These are phyloP conservation scores for Cettia cetti DNA, from an alignment of 2,113 vertebrate species.

Conservation along the genomic window DNA sequence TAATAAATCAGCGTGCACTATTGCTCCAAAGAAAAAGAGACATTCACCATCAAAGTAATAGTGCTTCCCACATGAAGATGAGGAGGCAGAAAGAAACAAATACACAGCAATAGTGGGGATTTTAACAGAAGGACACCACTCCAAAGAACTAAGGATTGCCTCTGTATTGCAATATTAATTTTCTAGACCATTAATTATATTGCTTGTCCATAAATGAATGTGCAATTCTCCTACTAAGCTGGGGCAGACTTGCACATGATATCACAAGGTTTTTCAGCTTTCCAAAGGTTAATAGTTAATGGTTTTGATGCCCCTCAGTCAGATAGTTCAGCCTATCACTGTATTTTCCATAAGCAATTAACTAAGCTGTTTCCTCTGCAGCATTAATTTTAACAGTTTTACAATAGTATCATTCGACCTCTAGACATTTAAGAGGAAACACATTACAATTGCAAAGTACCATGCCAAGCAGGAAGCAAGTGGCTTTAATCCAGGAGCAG, in stretches of 20 bases:
- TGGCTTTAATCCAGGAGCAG: constrained; percentile 39
- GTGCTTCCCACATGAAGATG: background rate
- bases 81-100: background rate
- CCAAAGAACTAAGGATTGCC: background rate
- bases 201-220: background rate
- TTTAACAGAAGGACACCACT: background rate
- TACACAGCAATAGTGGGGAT: background rate
- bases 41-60: background rate
- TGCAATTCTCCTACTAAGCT: background rate
- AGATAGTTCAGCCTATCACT: background rate
- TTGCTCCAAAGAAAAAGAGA: background rate
- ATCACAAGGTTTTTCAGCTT: background rate
- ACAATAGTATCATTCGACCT: constrained; percentile 54
- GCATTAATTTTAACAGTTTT: constrained; percentile 67
- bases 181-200: background rate
- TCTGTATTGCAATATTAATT: background rate
- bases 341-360: constrained; percentile 48
- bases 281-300: constrained; percentile 1
- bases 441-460: constrained; percentile 16
- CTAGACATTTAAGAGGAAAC: constrained; percentile 50
- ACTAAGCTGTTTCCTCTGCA: constrained; percentile 46
- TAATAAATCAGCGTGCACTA: background rate
- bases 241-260: background rate
- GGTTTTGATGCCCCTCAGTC: background rate
- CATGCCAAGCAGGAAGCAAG: constrained; percentile 47